Conservation (phyloP, 2,888 invertebrate genomes). For the Xylophagus ater region DNA sequence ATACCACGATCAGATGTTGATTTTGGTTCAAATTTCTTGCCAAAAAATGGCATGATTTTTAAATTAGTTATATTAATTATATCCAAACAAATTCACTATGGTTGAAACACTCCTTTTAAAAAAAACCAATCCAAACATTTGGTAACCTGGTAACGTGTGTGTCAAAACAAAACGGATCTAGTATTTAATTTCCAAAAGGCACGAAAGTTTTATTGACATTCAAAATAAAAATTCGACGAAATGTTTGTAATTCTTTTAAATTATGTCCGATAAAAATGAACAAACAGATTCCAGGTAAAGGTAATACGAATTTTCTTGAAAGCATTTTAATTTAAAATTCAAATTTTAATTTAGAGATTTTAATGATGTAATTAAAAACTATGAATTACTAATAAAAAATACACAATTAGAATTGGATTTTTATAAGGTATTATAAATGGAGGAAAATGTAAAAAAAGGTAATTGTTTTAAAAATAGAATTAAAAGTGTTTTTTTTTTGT, state of each 20-base stretch:
- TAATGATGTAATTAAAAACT: slow-evolving; percentile 22
- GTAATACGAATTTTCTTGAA: neutral
- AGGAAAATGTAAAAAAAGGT: slow-evolving; percentile 15
- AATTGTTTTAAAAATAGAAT: neutral
- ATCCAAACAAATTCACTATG: too few species aligned
- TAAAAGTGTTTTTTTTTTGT: neutral
- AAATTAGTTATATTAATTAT: too few species aligned
- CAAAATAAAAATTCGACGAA: neutral
- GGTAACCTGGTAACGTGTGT: neutral
- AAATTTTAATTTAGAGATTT: slow-evolving; percentile 16
- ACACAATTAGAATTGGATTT: slow-evolving; percentile 27
- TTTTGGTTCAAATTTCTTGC: slow-evolving; percentile 36
- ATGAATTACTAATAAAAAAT: slow-evolving; percentile 26
- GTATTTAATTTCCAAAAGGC: neutral
- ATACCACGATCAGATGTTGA: slow-evolving; percentile 28
- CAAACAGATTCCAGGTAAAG: neutral
- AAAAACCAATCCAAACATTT: neutral
- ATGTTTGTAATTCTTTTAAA: neutral
- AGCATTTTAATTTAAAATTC: neutral
- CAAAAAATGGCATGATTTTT: slow-evolving; percentile 33
- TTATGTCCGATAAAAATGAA: neutral
- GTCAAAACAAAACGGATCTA: neutral
- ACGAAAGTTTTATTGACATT: neutral
- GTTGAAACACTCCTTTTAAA: too few species aligned
- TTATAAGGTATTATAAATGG: slow-evolving; percentile 21